Evolutionary conservation across 37 sponge, comb jelly and placozoan species (phyloP), one percentile per base, ranked within the genome.

Genomic region (Chondrilla cf. caribensis): DNA sequence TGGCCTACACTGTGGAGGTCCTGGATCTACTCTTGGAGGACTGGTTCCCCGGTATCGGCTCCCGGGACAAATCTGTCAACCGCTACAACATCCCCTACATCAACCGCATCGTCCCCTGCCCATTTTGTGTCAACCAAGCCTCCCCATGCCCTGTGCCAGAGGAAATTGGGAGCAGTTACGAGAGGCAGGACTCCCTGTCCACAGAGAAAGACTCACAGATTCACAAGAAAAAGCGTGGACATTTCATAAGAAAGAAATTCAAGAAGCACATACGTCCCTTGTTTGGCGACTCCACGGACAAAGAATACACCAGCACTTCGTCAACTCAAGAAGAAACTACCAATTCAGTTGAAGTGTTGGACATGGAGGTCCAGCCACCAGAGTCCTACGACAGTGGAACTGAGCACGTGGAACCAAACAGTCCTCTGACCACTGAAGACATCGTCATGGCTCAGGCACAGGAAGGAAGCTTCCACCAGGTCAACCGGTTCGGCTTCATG

Each of bases 41-140:
- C 59, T 96, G 96, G 96, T 96, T 84, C 84, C 89, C 91, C n/a
- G 96, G 93, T 0, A 85, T 96, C 0, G 92, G 92, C 9, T 75
- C 87, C 0, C 28, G 89, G 31, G 87, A 90, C 41, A 84, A 55
- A 9, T 84, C 79, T 29, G 68, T 68, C 21, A 87, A 89, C 68
- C 59, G 70, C 44, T 58, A 32, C 21, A 58, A 58, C 31, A 84
- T 89, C 25, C 97, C 97, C 24, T 90, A 87, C 54, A 88, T 96
- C 40, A 88, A 88, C 58, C 80, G 94, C 28, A 79, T 96, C 28
- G 85, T 96, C 39, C 94, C 97, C 11, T 96, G 97, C 40, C 94
- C 97, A 0, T 86, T 81, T 66, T 96, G 97, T 60, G 85, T 88
- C 79, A 88, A 8, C 41, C 44, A 73, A 2, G 76, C 76, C 19